Percentiles rank a stretch among this genome's conserved stretches.
phyloP scores from a whole-genome alignment of 2,113 vertebrate genomes.

The Onychorhynchus coronatus region DNA sequence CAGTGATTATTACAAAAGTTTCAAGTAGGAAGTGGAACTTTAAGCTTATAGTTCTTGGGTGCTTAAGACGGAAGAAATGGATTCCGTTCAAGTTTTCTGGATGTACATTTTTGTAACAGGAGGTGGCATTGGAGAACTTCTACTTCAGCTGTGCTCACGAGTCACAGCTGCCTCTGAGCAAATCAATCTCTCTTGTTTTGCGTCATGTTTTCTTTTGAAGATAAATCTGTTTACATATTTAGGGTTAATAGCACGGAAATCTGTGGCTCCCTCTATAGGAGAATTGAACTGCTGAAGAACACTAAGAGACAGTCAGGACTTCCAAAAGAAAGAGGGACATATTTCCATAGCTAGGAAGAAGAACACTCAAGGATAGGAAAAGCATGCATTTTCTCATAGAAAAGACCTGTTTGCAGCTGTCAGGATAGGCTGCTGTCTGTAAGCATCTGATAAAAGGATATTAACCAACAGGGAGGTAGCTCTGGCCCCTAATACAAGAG shows the following conservation, averaged over 20 bases:
- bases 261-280: background rate
- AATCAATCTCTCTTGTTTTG: background rate
- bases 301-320: background rate
- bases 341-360: background rate
- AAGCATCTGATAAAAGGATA: background rate
- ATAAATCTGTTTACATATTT: background rate
- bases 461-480: background rate
- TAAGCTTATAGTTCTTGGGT: background rate
- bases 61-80: background rate
- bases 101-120: background rate
- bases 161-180: background rate
- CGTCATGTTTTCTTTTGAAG: background rate
- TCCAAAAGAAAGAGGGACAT: background rate
- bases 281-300: background rate
- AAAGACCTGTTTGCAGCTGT: background rate
- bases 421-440: background rate
- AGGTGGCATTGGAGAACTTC: background rate
- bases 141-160: background rate
- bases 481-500: background rate
- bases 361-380: background rate
- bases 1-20: background rate
- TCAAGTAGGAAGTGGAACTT: background rate
- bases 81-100: background rate
- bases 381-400: background rate
- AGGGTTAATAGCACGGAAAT: background rate